Evolutionary conservation across 92 coral and sea anemone species (phyloP).

Genomic region (Palythoa grandis): DNA sequence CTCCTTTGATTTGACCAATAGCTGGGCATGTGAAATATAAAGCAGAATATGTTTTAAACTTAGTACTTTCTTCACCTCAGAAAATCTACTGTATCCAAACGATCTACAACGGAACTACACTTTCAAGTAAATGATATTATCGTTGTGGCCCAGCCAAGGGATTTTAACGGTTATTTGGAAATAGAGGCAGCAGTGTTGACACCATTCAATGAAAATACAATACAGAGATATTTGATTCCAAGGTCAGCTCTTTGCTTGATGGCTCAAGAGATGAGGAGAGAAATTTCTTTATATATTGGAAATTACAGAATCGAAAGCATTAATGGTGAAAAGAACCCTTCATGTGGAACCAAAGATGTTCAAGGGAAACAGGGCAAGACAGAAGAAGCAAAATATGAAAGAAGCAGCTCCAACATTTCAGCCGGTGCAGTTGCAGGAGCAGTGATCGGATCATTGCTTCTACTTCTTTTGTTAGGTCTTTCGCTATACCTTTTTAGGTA

Average conservation of each 20-base stretch:
- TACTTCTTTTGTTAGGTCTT: slow-evolving; percentile 2
- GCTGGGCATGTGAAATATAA: too few species aligned
- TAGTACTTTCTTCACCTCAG: neutral
- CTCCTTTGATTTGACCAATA: too few species aligned
- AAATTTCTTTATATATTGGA: slow-evolving; percentile 39
- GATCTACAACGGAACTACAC: neutral
- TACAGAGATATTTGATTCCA: slow-evolving; percentile 21
- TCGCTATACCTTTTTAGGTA: slow-evolving; percentile 19
- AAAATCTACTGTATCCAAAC: neutral
- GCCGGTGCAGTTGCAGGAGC: neutral
- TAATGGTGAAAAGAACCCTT: slow-evolving; percentile 40
- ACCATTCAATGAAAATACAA: slow-evolving; percentile 1
- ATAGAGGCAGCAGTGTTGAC: slow-evolving; percentile 46
- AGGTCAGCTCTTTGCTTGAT: slow-evolving; percentile 40
- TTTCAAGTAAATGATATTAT: slow-evolving; percentile 37
- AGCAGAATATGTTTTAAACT: neutral
- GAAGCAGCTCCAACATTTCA: neutral
- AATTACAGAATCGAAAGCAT: slow-evolving; percentile 32
- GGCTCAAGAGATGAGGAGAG: slow-evolving; percentile 20
- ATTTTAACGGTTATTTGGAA: neutral
- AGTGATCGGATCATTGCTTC: slow-evolving; percentile 1
- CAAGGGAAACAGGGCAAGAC: neutral
- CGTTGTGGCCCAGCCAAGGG: slow-evolving; percentile 34
- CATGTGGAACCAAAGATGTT: slow-evolving; percentile 13
- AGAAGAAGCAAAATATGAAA: neutral